A percentile compares a stretch with the other conserved stretches of the same genome.
phyloP scores from a whole-genome alignment of 2,888 invertebrate species.

The Mallateleia sp. region DNA sequence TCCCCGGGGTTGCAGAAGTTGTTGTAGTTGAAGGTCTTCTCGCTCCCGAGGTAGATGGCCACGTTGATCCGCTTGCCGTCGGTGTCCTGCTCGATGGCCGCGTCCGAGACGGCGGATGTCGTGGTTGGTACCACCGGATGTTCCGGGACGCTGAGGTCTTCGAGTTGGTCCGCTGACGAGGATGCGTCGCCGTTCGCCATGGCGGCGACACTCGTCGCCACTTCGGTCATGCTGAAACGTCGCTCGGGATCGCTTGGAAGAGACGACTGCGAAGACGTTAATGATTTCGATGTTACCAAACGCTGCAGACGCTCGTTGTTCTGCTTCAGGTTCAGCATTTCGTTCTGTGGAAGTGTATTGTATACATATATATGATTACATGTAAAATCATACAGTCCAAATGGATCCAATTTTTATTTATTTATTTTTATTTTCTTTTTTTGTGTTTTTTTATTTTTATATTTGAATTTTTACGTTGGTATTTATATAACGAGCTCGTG shows the following conservation, averaged over 20 bases:
- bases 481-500: no score
- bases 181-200: slow-evolving; percentile 86
- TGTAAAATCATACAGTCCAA: no score
- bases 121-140: slow-evolving; percentile 83
- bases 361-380: no score
- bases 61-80: slow-evolving; percentile 97
- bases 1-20: slow-evolving; percentile 90
- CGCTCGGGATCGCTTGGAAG: slow-evolving; percentile 89
- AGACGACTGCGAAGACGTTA: slow-evolving; percentile 91
- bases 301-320: slow-evolving; percentile 98
- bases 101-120: slow-evolving; percentile 83
- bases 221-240: slow-evolving; percentile 89
- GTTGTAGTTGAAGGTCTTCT: slow-evolving; percentile 91
- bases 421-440: no score
- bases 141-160: slow-evolving; percentile 86
- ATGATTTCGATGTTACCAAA: slow-evolving; percentile 92
- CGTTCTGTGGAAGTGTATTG: slow-evolving; percentile 93
- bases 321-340: slow-evolving; percentile 98
- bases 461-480: no score
- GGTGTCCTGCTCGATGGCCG: slow-evolving; percentile 90
- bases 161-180: slow-evolving; percentile 85
- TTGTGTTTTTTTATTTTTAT: no score
- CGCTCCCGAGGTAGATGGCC: slow-evolving; percentile 95
- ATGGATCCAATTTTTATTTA: no score
- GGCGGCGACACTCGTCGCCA: slow-evolving; percentile 87